These are phyloP conservation scores for Oreotrochilus melanogaster DNA, from an alignment of 2,113 vertebrate genomes.

Conservation along the genomic window DNA sequence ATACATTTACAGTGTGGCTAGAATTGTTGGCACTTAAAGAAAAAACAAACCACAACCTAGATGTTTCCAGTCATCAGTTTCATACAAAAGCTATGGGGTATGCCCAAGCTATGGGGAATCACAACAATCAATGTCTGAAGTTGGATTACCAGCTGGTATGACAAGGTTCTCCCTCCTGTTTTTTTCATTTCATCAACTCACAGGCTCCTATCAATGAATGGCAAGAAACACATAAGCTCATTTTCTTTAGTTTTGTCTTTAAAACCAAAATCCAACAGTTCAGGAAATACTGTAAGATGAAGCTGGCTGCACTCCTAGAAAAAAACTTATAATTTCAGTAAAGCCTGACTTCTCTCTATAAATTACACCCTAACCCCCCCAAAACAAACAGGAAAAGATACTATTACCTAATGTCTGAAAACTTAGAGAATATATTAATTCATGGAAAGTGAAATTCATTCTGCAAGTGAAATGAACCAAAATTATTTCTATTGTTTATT, in stretches of 20 bases:
- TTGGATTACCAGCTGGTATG: background rate
- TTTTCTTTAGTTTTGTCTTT: slow-evolving; percentile 9
- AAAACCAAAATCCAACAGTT: background rate
- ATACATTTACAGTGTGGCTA: background rate
- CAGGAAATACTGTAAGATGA: slow-evolving; percentile 15
- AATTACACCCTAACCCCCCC: slow-evolving; percentile 6
- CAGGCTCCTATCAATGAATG: background rate
- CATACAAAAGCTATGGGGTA: background rate
- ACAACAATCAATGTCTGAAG: background rate
- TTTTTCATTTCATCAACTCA: background rate
- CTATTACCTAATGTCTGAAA: slow-evolving; percentile 73
- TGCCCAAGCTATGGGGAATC: background rate
- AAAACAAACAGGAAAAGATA: slow-evolving; percentile 58
- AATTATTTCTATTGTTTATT: background rate
- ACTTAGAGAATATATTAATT: slow-evolving; percentile 46
- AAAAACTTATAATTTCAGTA: background rate
- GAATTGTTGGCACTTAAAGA: background rate
- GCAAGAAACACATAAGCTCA: background rate
- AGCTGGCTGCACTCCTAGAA: slow-evolving; percentile 7
- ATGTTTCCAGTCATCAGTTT: background rate
- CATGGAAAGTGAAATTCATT: slow-evolving; percentile 54
- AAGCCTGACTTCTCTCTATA: background rate
- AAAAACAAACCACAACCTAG: background rate
- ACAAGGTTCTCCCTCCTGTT: background rate
- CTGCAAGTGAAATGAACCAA: background rate